phyloP scores from a whole-genome alignment of 2,888 invertebrate species.

The Boloria selene region DNA sequence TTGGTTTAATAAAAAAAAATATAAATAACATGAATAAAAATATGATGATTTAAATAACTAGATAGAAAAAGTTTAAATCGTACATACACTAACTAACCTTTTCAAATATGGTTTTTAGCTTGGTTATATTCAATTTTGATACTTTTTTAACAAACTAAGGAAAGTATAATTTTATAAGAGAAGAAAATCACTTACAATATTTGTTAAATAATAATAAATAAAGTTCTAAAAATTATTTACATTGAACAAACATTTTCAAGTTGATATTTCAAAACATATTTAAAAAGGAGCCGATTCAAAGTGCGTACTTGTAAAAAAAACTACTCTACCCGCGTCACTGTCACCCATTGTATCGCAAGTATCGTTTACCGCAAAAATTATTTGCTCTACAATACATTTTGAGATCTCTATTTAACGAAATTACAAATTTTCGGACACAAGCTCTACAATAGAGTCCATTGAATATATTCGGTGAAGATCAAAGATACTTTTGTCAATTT shows the following conservation, averaged over 20 bases:
- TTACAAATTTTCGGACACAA: constrained; percentile 62
- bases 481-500: constrained; percentile 46
- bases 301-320: constrained; percentile 21
- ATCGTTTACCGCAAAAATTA: constrained; percentile 81
- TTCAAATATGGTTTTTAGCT: too few relatives aligned
- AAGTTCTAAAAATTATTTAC: background rate
- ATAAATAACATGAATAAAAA: too few relatives aligned
- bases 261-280: constrained; percentile 20
- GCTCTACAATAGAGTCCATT: constrained; percentile 48
- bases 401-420: constrained; percentile 77
- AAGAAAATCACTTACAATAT: too few relatives aligned
- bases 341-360: constrained; percentile 69
- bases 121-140: too few relatives aligned
- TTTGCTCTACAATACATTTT: constrained; percentile 65
- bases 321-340: constrained; percentile 62
- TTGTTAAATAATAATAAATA: background rate
- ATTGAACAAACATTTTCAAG: constrained; percentile 14
- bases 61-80: too few relatives aligned
- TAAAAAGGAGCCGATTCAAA: constrained; percentile 32
- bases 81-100: too few relatives aligned
- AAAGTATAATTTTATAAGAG: too few relatives aligned
- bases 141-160: too few relatives aligned
- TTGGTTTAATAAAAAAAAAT: too few relatives aligned
- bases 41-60: too few relatives aligned
- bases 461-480: constrained; percentile 55